A percentile compares a stretch with the other conserved stretches of the same genome.
Evolutionary conservation across 2,888 invertebrate species (phyloP).

Genomic region (Apotomis capreana): DNA sequence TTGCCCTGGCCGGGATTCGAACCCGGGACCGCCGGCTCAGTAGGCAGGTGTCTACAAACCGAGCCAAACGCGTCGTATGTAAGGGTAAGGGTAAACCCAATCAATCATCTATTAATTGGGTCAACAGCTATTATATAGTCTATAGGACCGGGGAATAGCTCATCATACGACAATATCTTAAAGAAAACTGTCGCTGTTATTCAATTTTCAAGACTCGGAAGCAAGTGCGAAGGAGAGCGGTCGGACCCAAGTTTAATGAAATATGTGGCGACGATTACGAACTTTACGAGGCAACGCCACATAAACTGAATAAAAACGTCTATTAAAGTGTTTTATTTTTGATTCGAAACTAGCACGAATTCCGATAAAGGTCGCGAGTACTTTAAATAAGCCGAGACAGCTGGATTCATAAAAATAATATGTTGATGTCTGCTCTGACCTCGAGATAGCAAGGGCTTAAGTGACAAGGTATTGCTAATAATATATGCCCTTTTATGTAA

Average conservation of each 20-base stretch:
- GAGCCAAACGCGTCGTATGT: too few species aligned
- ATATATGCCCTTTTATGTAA: neutral
- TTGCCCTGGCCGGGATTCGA: too few species aligned
- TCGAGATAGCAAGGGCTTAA: neutral
- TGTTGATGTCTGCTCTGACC: constrained; percentile 8
- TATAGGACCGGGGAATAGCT: too few species aligned
- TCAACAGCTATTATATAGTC: too few species aligned
- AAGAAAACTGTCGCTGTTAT: too few species aligned
- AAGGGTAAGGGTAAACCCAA: too few species aligned
- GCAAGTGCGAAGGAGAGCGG: neutral
- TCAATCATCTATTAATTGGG: too few species aligned
- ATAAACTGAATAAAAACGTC: constrained; percentile 38
- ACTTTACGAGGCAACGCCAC: constrained; percentile 34
- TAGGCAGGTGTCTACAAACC: too few species aligned
- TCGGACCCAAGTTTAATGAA: neutral
- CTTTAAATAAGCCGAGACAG: constrained; percentile 33
- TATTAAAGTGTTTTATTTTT: constrained; percentile 40
- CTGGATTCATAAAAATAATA: constrained; percentile 31
- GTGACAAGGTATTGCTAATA: neutral
- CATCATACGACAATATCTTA: too few species aligned
- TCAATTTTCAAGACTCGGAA: too few species aligned
- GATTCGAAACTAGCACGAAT: constrained; percentile 29
- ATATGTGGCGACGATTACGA: neutral
- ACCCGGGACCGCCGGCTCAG: too few species aligned
- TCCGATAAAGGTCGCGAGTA: constrained; percentile 34